phyloP scores from a whole-genome alignment of 2,113 vertebrate species.

The Numenius arquata region DNA sequence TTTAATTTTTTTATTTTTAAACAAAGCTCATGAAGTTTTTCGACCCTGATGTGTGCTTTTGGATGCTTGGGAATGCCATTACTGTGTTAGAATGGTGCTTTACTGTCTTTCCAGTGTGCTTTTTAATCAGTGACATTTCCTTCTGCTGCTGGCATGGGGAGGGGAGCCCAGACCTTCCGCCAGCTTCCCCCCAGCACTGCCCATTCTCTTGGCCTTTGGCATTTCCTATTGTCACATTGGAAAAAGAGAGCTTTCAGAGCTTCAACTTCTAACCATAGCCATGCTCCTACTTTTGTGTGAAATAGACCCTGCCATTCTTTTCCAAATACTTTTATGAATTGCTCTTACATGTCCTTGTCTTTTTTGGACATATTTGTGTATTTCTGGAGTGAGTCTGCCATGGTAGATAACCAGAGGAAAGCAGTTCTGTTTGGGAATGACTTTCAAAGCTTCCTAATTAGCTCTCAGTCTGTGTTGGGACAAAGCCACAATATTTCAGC shows the following conservation, averaged over 20 bases:
- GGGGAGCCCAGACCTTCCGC: not conserved
- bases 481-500: conserved; percentile 48
- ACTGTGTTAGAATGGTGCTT: not conserved
- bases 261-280: not conserved
- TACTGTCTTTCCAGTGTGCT: not conserved
- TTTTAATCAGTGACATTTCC: not conserved
- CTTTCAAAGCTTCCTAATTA: conserved; percentile 49
- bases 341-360: not conserved
- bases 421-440: not conserved
- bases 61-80: not conserved
- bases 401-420: conserved; percentile 16
- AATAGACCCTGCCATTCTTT: not conserved
- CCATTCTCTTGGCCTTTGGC: not conserved
- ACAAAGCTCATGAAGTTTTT: not conserved
- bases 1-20: not conserved
- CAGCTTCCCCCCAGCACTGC: not conserved
- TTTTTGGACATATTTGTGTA: not conserved
- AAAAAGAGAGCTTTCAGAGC: not conserved
- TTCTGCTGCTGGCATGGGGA: not conserved
- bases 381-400: not conserved
- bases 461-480: conserved; percentile 21
- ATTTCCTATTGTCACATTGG: rapidly evolving
- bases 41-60: not conserved
- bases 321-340: not conserved
- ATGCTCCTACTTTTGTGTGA: not conserved